phyloP scores from a whole-genome alignment of 2,888 invertebrate species.

The Hydrotaea cyrtoneurina region DNA sequence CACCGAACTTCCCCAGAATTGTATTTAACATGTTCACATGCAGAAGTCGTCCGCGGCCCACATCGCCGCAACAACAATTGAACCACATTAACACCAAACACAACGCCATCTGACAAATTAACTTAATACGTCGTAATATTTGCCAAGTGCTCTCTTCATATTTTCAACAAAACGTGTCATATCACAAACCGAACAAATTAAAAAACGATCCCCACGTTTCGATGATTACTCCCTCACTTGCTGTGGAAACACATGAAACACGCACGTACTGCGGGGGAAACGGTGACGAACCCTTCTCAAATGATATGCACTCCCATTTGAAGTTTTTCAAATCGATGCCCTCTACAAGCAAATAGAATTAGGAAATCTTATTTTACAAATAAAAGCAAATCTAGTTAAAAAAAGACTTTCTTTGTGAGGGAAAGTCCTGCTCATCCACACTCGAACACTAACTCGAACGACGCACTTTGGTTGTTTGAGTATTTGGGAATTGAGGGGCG shows the following conservation, averaged over 20 bases:
- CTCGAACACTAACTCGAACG: background rate
- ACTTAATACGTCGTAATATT: conserved; percentile 19
- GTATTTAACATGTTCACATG: background rate
- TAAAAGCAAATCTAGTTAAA: conserved; percentile 77
- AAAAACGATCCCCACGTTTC: conserved; percentile 60
- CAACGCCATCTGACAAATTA: conserved; percentile 5
- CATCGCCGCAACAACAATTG: conserved; percentile 19
- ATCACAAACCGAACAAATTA: conserved; percentile 64
- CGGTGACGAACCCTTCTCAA: conserved; percentile 16
- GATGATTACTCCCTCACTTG: conserved; percentile 40
- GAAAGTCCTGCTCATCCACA: background rate
- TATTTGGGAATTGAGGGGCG: conserved; percentile 56
- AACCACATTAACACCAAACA: conserved; percentile 25
- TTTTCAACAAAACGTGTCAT: conserved; percentile 61
- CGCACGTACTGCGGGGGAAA: no score
- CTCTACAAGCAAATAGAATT: conserved; percentile 74
- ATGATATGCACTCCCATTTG: background rate
- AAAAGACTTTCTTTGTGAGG: conserved; percentile 67
- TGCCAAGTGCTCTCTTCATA: conserved; percentile 43
- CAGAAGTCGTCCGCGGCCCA: background rate
- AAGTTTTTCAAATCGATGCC: conserved; percentile 44
- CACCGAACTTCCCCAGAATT: no score
- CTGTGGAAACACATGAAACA: conserved; percentile 47
- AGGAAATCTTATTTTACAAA: conserved; percentile 76
- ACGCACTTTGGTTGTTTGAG: background rate